phyloP scores from a whole-genome alignment of 53 echinoderm and acorn worm species.

The Patiria pectinifera region DNA sequence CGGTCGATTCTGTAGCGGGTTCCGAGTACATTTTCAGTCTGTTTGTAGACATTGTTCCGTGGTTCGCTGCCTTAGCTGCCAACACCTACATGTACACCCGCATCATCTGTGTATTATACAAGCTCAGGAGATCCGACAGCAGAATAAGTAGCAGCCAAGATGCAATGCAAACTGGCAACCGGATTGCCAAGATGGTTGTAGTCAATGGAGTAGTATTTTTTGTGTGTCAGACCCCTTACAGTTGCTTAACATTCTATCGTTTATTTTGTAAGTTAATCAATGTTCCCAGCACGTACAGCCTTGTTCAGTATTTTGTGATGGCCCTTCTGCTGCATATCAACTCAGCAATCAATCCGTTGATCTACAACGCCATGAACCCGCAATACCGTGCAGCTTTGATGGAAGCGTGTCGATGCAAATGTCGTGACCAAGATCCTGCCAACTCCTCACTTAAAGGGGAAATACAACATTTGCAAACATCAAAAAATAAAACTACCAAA shows the following conservation, averaged over 20 bases:
- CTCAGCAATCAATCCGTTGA: constrained; percentile 3
- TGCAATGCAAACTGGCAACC: not conserved
- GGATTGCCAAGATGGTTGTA: constrained; percentile 26
- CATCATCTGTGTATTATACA: not conserved
- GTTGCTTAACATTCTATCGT: not conserved
- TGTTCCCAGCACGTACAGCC: too few relatives aligned
- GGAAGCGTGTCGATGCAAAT: not conserved
- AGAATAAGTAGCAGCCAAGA: not conserved
- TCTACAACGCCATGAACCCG: constrained; percentile 28
- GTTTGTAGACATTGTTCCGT: too few relatives aligned
- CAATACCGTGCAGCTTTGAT: constrained; percentile 38
- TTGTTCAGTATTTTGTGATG: not conserved
- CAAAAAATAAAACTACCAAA: too few relatives aligned
- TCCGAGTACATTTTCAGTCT: too few relatives aligned
- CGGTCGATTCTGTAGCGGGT: too few relatives aligned
- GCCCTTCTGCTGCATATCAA: not conserved
- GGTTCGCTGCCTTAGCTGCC: not conserved
- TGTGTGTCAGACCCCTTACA: constrained; percentile 16
- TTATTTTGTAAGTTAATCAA: too few relatives aligned
- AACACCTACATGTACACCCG: not conserved
- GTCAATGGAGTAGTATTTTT: constrained; percentile 38
- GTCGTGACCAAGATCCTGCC: not conserved
- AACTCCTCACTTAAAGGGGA: not conserved
- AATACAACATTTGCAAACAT: too few relatives aligned
- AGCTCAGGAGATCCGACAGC: not conserved